Base-by-base conservation (phyloP, 2,888 invertebrate species). In the Xestoiulus laeticollis region DNA sequence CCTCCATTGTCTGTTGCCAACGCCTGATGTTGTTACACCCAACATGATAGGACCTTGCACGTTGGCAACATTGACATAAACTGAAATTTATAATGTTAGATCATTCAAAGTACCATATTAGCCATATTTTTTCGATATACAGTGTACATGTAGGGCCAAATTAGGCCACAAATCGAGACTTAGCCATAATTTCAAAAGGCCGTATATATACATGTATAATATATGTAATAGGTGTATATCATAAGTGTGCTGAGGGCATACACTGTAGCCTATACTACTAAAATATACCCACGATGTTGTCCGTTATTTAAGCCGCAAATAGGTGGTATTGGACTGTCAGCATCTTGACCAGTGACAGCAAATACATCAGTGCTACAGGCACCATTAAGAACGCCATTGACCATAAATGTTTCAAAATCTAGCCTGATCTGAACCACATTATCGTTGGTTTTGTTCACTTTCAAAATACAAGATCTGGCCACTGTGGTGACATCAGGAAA, bases 381-480 rank as follows among this genome's bases (percentile, higher is more conserved):
- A 78, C 90, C 90, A 86, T 89, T 89, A 87, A 89, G 89, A 43
- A 90, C 90, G n/a, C 90, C 90, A 86, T 90, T 90, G 26, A 90
- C 88, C 87, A 90, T 90, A 84, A 90, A 90, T 44, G 90, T 90
- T 87, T 90, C 89, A 85, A 90, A 90, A 89, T 90, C 90, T 32
- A 90, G 88, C 82, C 90, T 87, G 19, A 96, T 94, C 91, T 97
- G 97, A 90, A 97, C 97, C n/a, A 97, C 95, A 90, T 96, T 95
- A 0, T 95, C 94, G 91, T 95, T 94, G 2, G 95, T 92, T 91
- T 97, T 97, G 85, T 95, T 92, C 14, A 97, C 93, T 0, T 96
- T 96, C 6, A 97, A 94, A 91, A 97, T 96, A 90, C 97, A 97
- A 33, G 96, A 96, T 0, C 96, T 96, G 0, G 96, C 96, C 0